phyloP scores from a whole-genome alignment of 2,113 vertebrate genomes.

The Donacobius atricapilla region DNA sequence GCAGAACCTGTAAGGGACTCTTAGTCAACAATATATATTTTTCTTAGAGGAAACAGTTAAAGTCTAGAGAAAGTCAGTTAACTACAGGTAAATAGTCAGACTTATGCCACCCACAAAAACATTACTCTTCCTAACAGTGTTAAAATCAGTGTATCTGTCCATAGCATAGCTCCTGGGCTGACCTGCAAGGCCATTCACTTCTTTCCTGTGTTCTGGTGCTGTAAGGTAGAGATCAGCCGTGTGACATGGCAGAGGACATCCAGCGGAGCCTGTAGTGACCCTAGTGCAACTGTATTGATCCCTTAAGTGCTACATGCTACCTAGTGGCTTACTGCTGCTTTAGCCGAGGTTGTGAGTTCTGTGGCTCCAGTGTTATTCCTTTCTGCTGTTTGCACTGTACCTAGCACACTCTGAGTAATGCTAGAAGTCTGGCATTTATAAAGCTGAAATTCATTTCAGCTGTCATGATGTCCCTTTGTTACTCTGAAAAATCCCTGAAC shows the following conservation, averaged over 20 bases:
- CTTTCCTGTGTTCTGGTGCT: not conserved
- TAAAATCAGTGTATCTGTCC: not conserved
- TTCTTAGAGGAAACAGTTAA: not conserved
- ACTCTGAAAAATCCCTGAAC: not conserved
- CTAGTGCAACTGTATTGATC: accelerated
- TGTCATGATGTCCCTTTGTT: not conserved
- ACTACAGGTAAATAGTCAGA: not conserved
- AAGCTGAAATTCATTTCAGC: not conserved
- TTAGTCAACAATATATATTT: not conserved
- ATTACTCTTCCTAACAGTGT: not conserved
- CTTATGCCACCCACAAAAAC: not conserved
- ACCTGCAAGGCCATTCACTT: not conserved
- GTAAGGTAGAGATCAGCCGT: not conserved
- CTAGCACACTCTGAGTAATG: not conserved
- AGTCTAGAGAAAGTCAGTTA: not conserved
- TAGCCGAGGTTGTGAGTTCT: not conserved
- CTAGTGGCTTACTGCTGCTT: not conserved
- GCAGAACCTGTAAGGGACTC: not conserved
- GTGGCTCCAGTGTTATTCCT: not conserved
- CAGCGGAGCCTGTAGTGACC: not conserved
- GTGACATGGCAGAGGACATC: not conserved
- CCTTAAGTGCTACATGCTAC: not conserved
- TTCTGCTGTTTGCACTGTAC: not conserved
- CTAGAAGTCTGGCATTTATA: not conserved
- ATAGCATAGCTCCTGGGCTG: not conserved